Evolutionary conservation across 2,113 vertebrate genomes (phyloP), one percentile per base, ranked within the genome.

Genomic region (Toxotes chatareus): DNA sequence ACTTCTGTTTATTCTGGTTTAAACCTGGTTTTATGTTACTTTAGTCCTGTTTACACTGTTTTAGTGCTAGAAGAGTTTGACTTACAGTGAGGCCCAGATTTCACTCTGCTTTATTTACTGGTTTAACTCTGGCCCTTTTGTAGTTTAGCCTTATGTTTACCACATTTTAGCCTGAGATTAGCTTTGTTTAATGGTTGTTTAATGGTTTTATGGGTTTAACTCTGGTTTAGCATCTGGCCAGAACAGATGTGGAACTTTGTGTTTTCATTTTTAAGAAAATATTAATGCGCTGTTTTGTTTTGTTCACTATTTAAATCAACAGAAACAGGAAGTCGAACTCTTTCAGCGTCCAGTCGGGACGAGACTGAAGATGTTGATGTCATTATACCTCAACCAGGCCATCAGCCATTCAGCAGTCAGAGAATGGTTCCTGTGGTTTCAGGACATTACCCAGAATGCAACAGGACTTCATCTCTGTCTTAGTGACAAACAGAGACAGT

Each of bases 301-400:
- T 11, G 4, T 38, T 16, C 21, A 11, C 12, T 21, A 70, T 40
- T 83, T 62, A 14, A 2, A 74, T 82, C 27, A 0, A 19, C 82
- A 94, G 94, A 91, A 93, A 92, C 87, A 94, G 94, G 76, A 95
- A 95, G 90, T 94, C 94, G 0, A 94, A 93, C 87, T 94, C 95
- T 53, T 94, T 95, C 66, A 93, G 90, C 23, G 84, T 94, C 80
- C 94, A 95, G 61, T 93, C 94, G 0, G 95, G 91, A 70, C 88
- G 89, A 78, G 94, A 94, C 70, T 95, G 91, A 87, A 89, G 87
- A 82, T 63, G 85, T 64, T 83, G 88, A 90, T 27, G 77, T 66
- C 80, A 67, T 69, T 32, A 57, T 66, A 10, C 69, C 49, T 32
- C 49, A 59, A 44, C 53, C 11, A 5, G 53, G 57, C 46, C 72